A percentile compares a stretch with the other conserved stretches of the same genome.
Evolutionary conservation across 2,888 invertebrate genomes (phyloP).

Genomic region (Halocaridina rubra): DNA sequence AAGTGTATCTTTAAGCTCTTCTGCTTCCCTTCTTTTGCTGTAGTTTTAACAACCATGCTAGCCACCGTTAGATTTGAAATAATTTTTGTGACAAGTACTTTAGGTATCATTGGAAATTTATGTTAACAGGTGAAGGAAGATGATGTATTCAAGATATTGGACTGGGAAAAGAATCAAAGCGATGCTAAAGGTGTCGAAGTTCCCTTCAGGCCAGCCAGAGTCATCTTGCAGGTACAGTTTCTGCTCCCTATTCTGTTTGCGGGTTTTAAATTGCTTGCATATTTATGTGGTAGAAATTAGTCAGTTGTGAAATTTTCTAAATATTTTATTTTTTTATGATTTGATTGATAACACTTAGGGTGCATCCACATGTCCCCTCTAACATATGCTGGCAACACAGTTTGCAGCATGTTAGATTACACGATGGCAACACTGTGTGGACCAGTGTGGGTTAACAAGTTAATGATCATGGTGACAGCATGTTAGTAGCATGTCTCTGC

Average conservation of each 20-base stretch:
- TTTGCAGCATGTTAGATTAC: no score
- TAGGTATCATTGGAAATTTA: background rate
- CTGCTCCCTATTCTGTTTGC: background rate
- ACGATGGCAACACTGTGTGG: no score
- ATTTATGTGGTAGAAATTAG: background rate
- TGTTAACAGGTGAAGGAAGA: conserved; percentile 74
- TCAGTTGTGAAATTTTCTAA: background rate
- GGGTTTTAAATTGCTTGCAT: background rate
- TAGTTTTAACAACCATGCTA: no score
- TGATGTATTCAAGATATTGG: conserved; percentile 89
- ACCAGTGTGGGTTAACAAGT: no score
- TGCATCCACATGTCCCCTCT: no score
- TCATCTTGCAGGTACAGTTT: conserved; percentile 85
- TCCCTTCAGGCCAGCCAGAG: conserved; percentile 94
- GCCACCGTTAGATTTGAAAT: no score
- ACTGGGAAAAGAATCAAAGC: conserved; percentile 84
- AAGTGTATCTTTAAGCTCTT: no score
- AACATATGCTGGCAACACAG: no score
- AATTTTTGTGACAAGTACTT: background rate
- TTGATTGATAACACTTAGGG: background rate
- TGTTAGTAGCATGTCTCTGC: no score
- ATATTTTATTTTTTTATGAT: background rate
- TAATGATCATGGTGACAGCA: no score
- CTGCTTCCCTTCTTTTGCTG: no score
- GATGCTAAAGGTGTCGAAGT: conserved; percentile 83